Conservation (phyloP, 2,797 vertebrate genomes). For the Prionace glauca region DNA sequence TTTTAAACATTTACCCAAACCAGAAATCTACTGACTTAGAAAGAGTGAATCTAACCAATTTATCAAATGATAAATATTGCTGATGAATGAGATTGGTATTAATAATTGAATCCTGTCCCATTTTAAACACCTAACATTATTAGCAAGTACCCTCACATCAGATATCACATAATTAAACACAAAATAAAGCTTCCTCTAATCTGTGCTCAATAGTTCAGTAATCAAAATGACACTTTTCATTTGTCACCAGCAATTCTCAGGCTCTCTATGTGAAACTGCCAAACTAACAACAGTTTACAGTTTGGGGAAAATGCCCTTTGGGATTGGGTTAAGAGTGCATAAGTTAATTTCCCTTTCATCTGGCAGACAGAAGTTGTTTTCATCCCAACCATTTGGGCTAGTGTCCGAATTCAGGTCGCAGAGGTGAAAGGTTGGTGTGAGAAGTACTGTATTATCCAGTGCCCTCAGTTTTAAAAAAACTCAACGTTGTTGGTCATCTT, state of each 20-base stretch:
- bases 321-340: background rate
- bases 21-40: background rate
- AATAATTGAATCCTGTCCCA: background rate
- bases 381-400: background rate
- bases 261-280: background rate
- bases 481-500: background rate
- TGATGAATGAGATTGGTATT: background rate
- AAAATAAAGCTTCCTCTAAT: background rate
- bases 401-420: background rate
- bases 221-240: background rate
- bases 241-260: background rate
- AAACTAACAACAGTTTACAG: background rate
- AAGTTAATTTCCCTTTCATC: background rate
- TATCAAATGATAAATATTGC: background rate
- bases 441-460: background rate
- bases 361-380: background rate
- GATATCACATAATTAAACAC: background rate
- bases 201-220: background rate
- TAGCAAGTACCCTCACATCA: background rate
- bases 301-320: background rate
- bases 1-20: background rate
- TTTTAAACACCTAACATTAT: background rate
- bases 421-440: background rate
- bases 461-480: background rate
- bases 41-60: background rate